Evolutionary conservation across 2,888 invertebrate species (phyloP).

Genomic region (Rosalia funebris): DNA sequence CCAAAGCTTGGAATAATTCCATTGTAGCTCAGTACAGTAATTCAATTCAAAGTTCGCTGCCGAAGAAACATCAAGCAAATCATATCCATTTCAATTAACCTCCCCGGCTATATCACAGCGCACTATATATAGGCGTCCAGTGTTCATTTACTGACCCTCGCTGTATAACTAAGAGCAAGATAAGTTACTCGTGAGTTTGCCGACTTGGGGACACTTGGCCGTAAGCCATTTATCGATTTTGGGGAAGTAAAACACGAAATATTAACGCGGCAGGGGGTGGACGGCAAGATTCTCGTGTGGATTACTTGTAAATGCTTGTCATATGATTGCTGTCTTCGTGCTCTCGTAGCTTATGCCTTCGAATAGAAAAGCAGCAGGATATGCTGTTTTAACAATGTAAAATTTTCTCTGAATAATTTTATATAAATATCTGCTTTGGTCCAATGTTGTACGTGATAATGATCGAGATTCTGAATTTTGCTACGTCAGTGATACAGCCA

Average conservation of each 20-base stretch:
- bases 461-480: no score
- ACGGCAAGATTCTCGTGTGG: background rate
- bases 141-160: conserved; percentile 29
- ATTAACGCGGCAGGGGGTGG: conserved; percentile 3
- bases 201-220: conserved; percentile 30
- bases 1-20: conserved; percentile 1
- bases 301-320: conserved; percentile 6
- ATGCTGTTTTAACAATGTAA: no score
- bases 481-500: no score
- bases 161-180: conserved; percentile 33
- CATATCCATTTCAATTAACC: conserved; percentile 29
- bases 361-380: no score
- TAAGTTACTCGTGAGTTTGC: conserved; percentile 28
- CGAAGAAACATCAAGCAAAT: conserved; percentile 16
- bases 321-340: no score
- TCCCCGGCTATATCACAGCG: conserved; percentile 5
- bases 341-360: no score
- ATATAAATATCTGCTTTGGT: no score
- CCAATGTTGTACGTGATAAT: no score
- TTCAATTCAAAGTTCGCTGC: conserved; percentile 8
- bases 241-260: conserved; percentile 24
- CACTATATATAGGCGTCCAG: conserved; percentile 18
- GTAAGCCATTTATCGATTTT: conserved; percentile 28
- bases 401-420: no score
- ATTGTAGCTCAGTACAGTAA: conserved; percentile 5